phyloP scores from a whole-genome alignment of 2,113 vertebrate genomes.

The Entomyzon cyanotis region DNA sequence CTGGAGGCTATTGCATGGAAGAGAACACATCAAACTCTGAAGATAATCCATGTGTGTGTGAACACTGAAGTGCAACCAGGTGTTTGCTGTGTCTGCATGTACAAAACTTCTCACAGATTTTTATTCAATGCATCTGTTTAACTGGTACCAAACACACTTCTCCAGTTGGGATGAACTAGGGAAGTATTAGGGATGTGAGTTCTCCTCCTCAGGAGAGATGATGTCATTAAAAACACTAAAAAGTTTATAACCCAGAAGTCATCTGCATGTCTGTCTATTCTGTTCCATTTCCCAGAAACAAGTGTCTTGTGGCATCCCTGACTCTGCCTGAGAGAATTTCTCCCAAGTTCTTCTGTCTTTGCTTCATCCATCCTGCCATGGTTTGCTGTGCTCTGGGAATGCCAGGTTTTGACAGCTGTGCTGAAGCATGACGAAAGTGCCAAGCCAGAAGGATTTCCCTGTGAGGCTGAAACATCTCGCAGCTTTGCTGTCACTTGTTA shows the following conservation, averaged over 20 bases:
- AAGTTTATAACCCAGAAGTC: neutral
- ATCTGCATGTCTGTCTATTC: neutral
- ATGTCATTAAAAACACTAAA: neutral
- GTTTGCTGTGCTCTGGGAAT: neutral
- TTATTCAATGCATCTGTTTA: neutral
- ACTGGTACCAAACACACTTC: neutral
- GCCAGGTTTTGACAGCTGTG: neutral
- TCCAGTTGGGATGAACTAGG: neutral
- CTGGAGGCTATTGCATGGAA: neutral
- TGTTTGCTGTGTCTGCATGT: neutral
- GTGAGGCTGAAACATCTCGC: neutral
- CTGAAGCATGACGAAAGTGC: neutral
- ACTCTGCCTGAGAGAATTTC: neutral
- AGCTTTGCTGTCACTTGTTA: neutral
- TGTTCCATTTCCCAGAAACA: neutral
- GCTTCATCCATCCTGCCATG: accelerated
- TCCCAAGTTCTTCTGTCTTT: neutral
- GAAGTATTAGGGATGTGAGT: neutral
- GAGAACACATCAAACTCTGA: neutral
- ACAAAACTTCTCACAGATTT: neutral
- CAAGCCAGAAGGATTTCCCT: neutral
- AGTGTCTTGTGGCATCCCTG: neutral
- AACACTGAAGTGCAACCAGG: neutral
- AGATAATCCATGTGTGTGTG: neutral
- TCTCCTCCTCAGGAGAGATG: neutral